Percentiles rank a stretch among this genome's conserved stretches.
These are phyloP conservation scores for Penaeus japonicus DNA, from an alignment of 1,140 invertebrate species.

Conservation along the genomic window DNA sequence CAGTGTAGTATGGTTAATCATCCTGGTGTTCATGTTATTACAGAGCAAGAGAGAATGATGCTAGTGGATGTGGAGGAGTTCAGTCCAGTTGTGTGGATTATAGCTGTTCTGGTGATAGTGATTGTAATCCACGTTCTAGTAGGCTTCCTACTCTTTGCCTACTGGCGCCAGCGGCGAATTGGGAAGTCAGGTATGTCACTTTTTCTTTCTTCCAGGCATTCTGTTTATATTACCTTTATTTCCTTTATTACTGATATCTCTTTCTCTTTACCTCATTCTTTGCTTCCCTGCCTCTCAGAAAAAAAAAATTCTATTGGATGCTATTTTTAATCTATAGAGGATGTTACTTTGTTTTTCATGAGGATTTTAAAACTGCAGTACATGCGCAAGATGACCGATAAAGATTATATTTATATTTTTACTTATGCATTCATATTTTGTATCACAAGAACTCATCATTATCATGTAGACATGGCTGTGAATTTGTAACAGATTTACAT, in stretches of 20 bases:
- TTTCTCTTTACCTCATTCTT: background rate
- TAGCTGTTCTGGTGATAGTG: slow-evolving; percentile 31
- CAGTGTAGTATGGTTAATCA: no score
- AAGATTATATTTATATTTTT: no score
- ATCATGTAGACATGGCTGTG: no score
- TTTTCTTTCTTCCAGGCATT: background rate
- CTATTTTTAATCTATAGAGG: background rate
- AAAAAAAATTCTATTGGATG: background rate
- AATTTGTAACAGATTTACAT: no score
- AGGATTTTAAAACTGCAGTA: no score
- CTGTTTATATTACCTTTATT: background rate
- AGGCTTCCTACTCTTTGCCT: slow-evolving; percentile 1
- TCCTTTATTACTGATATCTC: background rate
- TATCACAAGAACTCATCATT: no score
- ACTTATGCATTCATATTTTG: no score
- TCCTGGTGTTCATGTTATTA: background rate
- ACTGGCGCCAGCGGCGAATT: slow-evolving; percentile 23
- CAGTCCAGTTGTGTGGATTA: slow-evolving; percentile 34
- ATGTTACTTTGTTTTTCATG: background rate
- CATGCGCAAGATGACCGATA: no score
- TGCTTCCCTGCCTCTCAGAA: background rate
- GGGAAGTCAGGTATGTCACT: slow-evolving; percentile 29
- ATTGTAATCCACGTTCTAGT: slow-evolving; percentile 17
- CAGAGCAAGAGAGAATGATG: slow-evolving; percentile 28
- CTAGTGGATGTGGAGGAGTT: slow-evolving; percentile 22